A percentile compares a stretch with the other conserved stretches of the same genome.
Evolutionary conservation across 2,797 vertebrate genomes (phyloP).

Genomic region (Sebastes miniatus): DNA sequence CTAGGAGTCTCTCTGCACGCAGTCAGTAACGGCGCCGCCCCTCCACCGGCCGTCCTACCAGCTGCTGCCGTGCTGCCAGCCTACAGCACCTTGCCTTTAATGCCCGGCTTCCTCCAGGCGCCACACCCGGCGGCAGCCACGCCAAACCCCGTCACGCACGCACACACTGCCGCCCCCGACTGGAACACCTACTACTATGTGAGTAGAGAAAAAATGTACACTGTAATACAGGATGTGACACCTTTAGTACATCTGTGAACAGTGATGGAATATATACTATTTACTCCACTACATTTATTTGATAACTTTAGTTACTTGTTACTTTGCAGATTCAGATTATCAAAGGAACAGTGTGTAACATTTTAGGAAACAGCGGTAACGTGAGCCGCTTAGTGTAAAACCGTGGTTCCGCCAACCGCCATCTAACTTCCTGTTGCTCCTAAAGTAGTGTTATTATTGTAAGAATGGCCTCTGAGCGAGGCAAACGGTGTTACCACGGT

Average conservation of each 20-base stretch:
- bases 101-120: conserved; percentile 81
- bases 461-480: too few species aligned
- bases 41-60: conserved; percentile 74
- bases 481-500: too few species aligned
- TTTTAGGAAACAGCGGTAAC: too few species aligned
- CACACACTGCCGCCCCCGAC: conserved; percentile 69
- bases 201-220: conserved; percentile 35
- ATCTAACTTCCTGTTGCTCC: too few species aligned
- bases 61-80: conserved; percentile 75
- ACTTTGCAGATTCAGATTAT: too few species aligned
- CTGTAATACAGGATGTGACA: neutral
- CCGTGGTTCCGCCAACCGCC: too few species aligned
- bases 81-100: conserved; percentile 82
- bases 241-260: neutral
- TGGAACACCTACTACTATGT: conserved; percentile 81
- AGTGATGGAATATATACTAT: too few species aligned
- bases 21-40: conserved; percentile 74
- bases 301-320: neutral
- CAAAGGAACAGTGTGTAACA: too few species aligned
- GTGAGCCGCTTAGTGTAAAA: too few species aligned
- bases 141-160: conserved; percentile 51
- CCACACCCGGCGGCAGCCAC: conserved; percentile 68
- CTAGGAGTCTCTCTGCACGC: conserved; percentile 77
- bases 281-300: neutral
- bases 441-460: too few species aligned